Evolutionary conservation across 2,888 invertebrate genomes (phyloP).

Genomic region (Gerris lacustris): DNA sequence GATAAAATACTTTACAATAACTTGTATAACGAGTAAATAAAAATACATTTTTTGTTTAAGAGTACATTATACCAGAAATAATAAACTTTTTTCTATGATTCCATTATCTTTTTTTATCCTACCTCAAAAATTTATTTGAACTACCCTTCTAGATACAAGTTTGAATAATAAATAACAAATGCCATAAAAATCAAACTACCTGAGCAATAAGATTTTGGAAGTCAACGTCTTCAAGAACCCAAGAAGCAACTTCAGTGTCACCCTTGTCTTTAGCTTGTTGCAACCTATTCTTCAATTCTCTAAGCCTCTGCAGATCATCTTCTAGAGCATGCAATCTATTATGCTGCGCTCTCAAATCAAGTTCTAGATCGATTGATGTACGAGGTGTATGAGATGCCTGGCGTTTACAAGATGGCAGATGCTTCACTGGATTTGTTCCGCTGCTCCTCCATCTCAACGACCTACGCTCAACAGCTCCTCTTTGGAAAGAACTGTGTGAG

Average conservation of each 20-base stretch:
- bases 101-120: too few species aligned
- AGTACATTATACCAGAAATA: too few species aligned
- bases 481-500: conserved; percentile 61
- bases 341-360: conserved; percentile 87
- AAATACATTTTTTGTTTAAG: too few species aligned
- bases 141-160: too few species aligned
- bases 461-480: conserved; percentile 77
- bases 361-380: conserved; percentile 81
- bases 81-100: too few species aligned
- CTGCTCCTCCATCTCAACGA: conserved; percentile 64
- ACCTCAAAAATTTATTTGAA: too few species aligned
- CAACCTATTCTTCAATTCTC: conserved; percentile 61
- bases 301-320: conserved; percentile 68
- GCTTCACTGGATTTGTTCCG: conserved; percentile 10
- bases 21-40: too few species aligned
- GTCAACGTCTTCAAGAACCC: conserved; percentile 77
- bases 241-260: conserved; percentile 68
- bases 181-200: conserved; percentile 33
- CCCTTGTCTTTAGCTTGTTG: conserved; percentile 75
- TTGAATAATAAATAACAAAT: not conserved
- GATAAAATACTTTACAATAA: too few species aligned
- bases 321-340: conserved; percentile 67
- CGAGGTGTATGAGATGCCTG: conserved; percentile 39
- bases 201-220: conserved; percentile 57
- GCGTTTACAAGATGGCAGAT: conserved; percentile 12